Evolutionary conservation across 2,888 invertebrate genomes (phyloP), one percentile per base, ranked within the genome.

Genomic region (Trissolcus japonicus): DNA sequence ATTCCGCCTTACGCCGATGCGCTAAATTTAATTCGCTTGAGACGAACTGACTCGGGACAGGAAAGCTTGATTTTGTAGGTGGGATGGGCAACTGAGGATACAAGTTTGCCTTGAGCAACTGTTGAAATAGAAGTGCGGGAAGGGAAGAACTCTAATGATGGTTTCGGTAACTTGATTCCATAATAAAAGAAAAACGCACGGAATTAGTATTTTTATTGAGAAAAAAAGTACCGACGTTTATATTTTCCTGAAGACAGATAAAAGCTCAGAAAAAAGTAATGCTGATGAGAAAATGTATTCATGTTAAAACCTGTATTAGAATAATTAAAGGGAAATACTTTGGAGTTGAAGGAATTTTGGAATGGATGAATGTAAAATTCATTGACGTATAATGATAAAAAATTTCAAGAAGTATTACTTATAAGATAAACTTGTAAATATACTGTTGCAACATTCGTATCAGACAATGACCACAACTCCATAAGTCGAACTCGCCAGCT

Each of bases 1-100:
- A 55, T 55, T 68, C 16, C 54, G 25, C 40, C 60, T 61, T 61
- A 55, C 54, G 54, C 61, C 55, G 48, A 65, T 53, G 62, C 16
- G 65, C 66, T 66, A 54, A 73, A 73, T 73, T 73, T 73, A 66
- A 73, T 73, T 66, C 55, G 17, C 14, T 19, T 17, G 50, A 11
- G 53, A 62, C 51, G 35, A 63, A 53, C 54, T 51, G 19, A 25
- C 50, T 65, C 19, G 48, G 48, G 43, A 71, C 53, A 51, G 35
- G 16, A 57, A 53, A 62, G 53, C 72, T 65, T 65, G 59, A 57
- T 57, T 57, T 71, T 19, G 35, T 43, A 46, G 43, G 46, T 57
- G 51, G 71, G 40, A 57, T 35, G 51, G 40, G 55, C 19, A 43
- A 19, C 21, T 21, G 4, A 56, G 11, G 40, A 65, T 54, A 53